These are phyloP conservation scores for Punctoribates punctum DNA, from an alignment of 2,888 invertebrate genomes.

Conservation along the genomic window DNA sequence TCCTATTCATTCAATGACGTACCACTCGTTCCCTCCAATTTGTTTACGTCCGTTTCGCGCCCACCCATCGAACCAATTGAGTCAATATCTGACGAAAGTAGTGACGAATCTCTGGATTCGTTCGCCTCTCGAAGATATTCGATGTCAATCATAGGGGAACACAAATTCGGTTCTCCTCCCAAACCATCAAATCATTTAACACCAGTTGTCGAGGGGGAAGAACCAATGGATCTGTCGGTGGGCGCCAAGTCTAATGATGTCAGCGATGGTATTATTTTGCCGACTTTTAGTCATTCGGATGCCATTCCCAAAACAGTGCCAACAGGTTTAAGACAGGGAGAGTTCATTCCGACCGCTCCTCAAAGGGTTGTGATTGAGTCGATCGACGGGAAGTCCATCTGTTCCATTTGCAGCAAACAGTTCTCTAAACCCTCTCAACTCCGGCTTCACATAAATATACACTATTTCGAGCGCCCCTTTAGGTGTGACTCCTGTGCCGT, in stretches of 20 bases:
- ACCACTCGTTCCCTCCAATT: conserved; percentile 8
- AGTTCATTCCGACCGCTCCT: conserved; percentile 28
- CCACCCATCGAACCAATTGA: conserved; percentile 21
- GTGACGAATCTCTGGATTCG: conserved; percentile 28
- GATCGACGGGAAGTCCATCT: conserved; percentile 56
- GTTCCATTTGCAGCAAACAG: conserved; percentile 81
- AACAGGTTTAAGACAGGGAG: conserved; percentile 20
- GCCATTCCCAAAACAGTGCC: background rate
- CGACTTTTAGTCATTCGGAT: conserved; percentile 4
- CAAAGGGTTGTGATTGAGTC: conserved; percentile 34
- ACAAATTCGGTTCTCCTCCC: background rate
- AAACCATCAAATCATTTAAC: background rate
- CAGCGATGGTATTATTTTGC: background rate
- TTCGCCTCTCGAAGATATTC: conserved; percentile 39
- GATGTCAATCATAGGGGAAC: conserved; percentile 37
- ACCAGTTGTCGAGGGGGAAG: conserved; percentile 1
- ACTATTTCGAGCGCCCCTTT: conserved; percentile 87
- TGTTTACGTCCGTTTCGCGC: background rate
- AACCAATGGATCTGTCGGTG: conserved; percentile 37
- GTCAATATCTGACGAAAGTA: conserved; percentile 33
- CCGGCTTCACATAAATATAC: conserved; percentile 87
- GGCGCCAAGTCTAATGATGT: conserved; percentile 26
- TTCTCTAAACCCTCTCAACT: conserved; percentile 88
- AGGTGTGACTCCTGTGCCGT: conserved; percentile 87
- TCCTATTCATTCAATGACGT: conserved; percentile 42